Evolutionary conservation across 2,888 invertebrate genomes (phyloP).

Genomic region (Eilema caniola): DNA sequence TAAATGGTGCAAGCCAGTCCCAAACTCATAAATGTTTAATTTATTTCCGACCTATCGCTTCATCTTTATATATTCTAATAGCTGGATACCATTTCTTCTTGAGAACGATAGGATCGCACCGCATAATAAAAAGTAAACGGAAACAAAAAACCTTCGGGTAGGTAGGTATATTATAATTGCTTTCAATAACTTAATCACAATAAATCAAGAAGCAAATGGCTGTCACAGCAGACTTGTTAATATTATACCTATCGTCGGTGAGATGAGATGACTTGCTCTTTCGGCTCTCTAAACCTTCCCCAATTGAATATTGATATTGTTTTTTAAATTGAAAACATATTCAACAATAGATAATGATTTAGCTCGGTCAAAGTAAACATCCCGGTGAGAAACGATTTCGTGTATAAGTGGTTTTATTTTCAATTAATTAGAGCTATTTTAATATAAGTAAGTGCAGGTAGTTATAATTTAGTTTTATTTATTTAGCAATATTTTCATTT

Average conservation of each 20-base stretch:
- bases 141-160: not conserved
- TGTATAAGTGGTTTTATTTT: conserved; percentile 12
- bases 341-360: conserved; percentile 59
- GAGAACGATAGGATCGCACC: not conserved
- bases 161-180: conserved; percentile 19
- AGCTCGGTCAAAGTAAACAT: conserved; percentile 47
- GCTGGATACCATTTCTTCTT: conserved; percentile 1
- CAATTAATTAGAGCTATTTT: not conserved
- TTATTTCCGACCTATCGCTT: conserved; percentile 50
- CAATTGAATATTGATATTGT: conserved; percentile 50
- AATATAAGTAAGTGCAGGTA: not conserved
- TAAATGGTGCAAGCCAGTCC: conserved; percentile 63
- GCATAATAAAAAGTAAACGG: not conserved
- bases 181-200: conserved; percentile 49
- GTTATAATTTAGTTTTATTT: not conserved
- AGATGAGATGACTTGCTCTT: conserved; percentile 53
- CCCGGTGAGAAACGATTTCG: conserved; percentile 32
- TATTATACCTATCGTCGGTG: conserved; percentile 25
- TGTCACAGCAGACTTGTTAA: conserved; percentile 60
- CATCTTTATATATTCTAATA: conserved; percentile 33
- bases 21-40: conserved; percentile 62
- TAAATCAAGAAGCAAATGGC: conserved; percentile 48
- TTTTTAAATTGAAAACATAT: conserved; percentile 56
- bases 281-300: conserved; percentile 32
- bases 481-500: not conserved